phyloP scores from a whole-genome alignment of 1,140 invertebrate species.

The Tetramorium simillimum region DNA sequence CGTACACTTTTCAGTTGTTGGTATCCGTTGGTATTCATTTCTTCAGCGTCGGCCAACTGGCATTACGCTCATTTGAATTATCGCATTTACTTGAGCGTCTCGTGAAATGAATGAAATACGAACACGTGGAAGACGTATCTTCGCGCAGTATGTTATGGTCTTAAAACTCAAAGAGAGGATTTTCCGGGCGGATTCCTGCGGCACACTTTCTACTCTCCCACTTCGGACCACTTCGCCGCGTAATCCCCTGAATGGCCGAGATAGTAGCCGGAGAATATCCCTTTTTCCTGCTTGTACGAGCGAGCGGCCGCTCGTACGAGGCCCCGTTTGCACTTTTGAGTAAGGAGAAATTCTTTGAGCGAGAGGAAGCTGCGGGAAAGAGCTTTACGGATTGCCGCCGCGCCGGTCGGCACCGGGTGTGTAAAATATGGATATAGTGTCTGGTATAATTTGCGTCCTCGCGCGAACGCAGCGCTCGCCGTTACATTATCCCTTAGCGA shows the following conservation, averaged over 20 bases:
- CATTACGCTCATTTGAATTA: constrained; percentile 47
- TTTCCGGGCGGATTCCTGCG: constrained; percentile 27
- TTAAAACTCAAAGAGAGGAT: constrained; percentile 38
- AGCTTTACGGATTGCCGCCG: constrained; percentile 30
- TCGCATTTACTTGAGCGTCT: constrained; percentile 16
- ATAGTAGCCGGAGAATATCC: constrained; percentile 22
- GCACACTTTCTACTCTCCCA: constrained; percentile 17
- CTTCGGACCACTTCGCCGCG: constrained; percentile 24
- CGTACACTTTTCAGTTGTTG: not conserved
- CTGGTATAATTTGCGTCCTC: constrained; percentile 37
- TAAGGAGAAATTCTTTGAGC: constrained; percentile 50
- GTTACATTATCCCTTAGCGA: constrained; percentile 9
- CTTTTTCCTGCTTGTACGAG: not conserved
- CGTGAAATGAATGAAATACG: constrained; percentile 55
- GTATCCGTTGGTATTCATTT: constrained; percentile 4
- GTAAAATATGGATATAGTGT: constrained; percentile 45
- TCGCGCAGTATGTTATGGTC: constrained; percentile 32
- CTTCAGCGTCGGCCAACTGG: not conserved
- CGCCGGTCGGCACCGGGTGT: not conserved
- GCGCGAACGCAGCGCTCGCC: constrained; percentile 12
- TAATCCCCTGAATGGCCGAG: constrained; percentile 49
- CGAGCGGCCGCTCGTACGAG: not conserved
- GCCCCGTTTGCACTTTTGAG: constrained; percentile 43
- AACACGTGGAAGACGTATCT: constrained; percentile 22
- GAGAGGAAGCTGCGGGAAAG: constrained; percentile 42